phyloP scores from a whole-genome alignment of 1,140 invertebrate genomes.

The Pogonognathellus flavescens region DNA sequence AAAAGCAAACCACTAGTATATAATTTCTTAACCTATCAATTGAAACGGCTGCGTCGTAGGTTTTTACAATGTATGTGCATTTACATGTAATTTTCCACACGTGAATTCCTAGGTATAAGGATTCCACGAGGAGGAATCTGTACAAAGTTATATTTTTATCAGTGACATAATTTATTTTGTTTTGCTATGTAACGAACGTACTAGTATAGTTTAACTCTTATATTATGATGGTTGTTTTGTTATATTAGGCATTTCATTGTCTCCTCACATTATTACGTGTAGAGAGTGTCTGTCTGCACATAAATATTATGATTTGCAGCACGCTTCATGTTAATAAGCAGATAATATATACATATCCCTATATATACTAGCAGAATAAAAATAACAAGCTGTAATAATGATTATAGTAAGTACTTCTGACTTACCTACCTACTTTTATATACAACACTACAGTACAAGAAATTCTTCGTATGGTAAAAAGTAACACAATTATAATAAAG shows the following conservation, averaged over 20 bases:
- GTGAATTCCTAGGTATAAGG: neutral
- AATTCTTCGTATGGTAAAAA: no score
- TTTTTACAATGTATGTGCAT: neutral
- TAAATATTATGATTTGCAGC: no score
- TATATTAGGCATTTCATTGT: neutral
- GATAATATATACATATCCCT: no score
- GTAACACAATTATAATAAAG: no score
- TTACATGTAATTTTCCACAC: conserved; percentile 10
- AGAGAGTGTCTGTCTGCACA: neutral
- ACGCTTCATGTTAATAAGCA: no score
- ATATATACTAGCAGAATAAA: no score
- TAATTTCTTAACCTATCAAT: conserved; percentile 44
- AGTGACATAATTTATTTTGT: conserved; percentile 34
- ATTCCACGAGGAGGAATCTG: neutral
- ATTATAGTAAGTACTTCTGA: no score
- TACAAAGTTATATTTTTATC: conserved; percentile 10
- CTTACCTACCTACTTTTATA: no score
- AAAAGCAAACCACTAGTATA: neutral
- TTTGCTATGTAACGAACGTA: neutral
- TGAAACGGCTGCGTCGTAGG: conserved; percentile 32
- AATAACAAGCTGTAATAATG: no score
- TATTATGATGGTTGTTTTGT: neutral
- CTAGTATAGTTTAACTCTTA: no score
- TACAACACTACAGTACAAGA: no score
- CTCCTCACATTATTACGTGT: neutral